Base-by-base conservation (phyloP, 2,888 invertebrate species). In the Dryobota labecula region DNA sequence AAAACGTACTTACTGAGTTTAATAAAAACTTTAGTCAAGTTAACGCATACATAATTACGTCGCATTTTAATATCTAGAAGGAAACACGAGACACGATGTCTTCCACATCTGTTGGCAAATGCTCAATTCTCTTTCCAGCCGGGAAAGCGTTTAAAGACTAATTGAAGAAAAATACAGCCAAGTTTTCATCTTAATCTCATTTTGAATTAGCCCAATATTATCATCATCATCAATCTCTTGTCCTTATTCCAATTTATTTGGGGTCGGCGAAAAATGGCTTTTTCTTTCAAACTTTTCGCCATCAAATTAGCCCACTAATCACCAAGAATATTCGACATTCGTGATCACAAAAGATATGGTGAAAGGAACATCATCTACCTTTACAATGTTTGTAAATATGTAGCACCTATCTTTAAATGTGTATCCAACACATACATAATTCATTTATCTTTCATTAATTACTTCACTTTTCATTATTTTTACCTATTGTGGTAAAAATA, bases 101-200 rank as follows among this genome's bases (percentile, higher is more conserved):
- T 81, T 78, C 77, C 78, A 76, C 89, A 88, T 86, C 85, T 77
- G 86, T 84, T 89, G 89, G 88, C 89, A 86, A 71, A 76, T 64
- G 70, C 76, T 85, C 87, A 86, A 86, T 64, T 69, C 57, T 75
- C 27, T 49, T 71, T 70, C 45, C 71, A 84, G 74, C 69, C 75
- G 74, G 70, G 51, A 67, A 74, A 76, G 68, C 79, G 57, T 79
- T 88, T 76, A 76, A 64, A 81, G 68, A 53, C 75, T 84, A 86
- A 88, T 86, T 88, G 80, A 86, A 83, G 78, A 84, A 85, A 82
- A 81, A 82, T 81, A 80, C 70, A 78, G 78, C 74, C 66, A 64
- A 68, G 33, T 81, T 68, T 47, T 64, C 20, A 51, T 61, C 6
- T 45, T 33, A 41, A 61, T 57, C 33, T 74, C 51, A 53, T 57